phyloP scores from a whole-genome alignment of 2,797 vertebrate genomes.

The Pangasius krempfi region DNA sequence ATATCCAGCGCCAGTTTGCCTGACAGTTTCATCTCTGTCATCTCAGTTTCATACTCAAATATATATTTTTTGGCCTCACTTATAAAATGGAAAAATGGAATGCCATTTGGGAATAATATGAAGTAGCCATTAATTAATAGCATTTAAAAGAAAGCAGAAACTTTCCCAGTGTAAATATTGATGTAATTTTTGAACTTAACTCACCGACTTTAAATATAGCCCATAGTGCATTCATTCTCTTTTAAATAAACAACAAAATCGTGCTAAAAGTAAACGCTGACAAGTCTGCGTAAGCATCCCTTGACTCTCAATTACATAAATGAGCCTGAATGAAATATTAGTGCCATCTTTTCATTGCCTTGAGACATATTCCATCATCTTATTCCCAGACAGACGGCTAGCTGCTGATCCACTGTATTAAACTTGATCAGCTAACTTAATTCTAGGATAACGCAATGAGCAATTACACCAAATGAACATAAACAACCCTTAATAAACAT shows the following conservation, averaged over 20 bases:
- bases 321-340: not conserved
- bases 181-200: not conserved
- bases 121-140: not conserved
- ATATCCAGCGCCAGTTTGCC: not conserved
- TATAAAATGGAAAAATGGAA: not conserved
- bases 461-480: conserved; percentile 2
- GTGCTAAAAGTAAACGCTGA: not conserved
- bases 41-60: not conserved
- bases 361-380: conserved; percentile 7
- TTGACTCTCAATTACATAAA: not conserved
- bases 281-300: not conserved
- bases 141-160: not conserved
- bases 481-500: conserved; percentile 1
- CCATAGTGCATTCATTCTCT: not conserved
- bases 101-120: not conserved
- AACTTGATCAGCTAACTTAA: conserved; percentile 17
- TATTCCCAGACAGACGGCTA: conserved; percentile 30
- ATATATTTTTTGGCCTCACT: not conserved
- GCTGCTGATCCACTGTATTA: conserved; percentile 1
- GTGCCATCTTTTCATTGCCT: conserved; percentile 5
- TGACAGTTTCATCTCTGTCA: not conserved
- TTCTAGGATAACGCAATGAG: not conserved
- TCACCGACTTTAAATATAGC: not conserved
- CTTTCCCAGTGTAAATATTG: not conserved
- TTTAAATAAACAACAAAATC: not conserved